Evolutionary conservation across 2,888 invertebrate genomes (phyloP).

Genomic region (Tenthredo distinguenda): DNA sequence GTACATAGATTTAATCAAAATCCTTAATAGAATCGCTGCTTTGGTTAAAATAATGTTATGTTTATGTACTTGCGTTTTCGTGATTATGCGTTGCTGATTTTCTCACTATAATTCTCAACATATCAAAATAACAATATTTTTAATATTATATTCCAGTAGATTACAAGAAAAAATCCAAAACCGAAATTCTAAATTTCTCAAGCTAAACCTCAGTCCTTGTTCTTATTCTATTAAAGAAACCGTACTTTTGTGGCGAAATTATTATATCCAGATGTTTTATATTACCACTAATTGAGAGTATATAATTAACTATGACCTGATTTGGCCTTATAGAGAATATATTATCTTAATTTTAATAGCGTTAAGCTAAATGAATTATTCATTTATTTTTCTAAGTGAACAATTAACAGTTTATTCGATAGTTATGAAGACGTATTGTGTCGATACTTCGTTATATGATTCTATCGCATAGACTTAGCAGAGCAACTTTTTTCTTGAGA

Average conservation of each 20-base stretch:
- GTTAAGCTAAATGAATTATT: conserved; percentile 51
- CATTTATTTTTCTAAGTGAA: conserved; percentile 56
- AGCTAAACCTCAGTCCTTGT: not conserved
- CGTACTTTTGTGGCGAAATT: not conserved
- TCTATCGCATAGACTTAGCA: not conserved
- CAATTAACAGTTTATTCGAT: conserved; percentile 20
- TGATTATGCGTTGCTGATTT: conserved; percentile 17
- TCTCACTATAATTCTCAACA: conserved; percentile 19
- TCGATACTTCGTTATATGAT: not conserved
- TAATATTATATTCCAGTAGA: conserved; percentile 10
- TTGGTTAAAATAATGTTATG: conserved; percentile 11
- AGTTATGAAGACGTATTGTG: not conserved
- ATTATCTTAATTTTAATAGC: conserved; percentile 55
- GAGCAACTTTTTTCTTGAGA: not conserved
- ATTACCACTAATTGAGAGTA: not conserved
- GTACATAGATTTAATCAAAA: not conserved
- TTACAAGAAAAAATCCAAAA: not conserved
- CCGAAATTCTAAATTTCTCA: not conserved
- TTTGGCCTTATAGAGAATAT: conserved; percentile 59
- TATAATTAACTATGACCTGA: conserved; percentile 14
- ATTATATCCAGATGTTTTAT: not conserved
- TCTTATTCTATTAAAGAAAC: not conserved
- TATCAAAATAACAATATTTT: conserved; percentile 24
- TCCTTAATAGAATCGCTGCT: not conserved
- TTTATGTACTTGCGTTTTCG: not conserved